Conservation (phyloP, 2,797 vertebrate genomes). For the Gadopsis marmoratus region DNA sequence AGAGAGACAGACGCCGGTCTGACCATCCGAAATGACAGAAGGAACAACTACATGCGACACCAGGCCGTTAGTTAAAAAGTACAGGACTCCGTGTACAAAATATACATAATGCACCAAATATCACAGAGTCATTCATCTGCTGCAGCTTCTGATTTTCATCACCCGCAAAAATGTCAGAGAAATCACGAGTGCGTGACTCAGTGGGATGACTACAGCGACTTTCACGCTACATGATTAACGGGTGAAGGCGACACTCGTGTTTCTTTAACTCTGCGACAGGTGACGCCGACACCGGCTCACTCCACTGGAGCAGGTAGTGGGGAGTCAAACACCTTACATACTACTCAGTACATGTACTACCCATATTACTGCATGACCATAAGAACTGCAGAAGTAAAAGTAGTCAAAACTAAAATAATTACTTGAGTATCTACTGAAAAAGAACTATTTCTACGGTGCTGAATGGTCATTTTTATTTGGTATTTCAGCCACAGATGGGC, state of each 20-base stretch:
- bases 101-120: background rate
- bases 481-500: no score
- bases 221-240: background rate
- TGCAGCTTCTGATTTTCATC: background rate
- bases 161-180: constrained; percentile 7
- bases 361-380: no score
- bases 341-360: background rate
- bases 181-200: background rate
- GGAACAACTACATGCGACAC: background rate
- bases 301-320: background rate
- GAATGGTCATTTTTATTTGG: no score
- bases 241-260: background rate
- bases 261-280: background rate
- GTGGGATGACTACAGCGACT: background rate
- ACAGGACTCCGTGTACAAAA: no score
- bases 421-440: no score
- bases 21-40: no score
- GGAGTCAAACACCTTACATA: background rate
- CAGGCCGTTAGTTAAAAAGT: background rate
- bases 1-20: no score
- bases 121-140: background rate
- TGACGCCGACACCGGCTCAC: background rate
- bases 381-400: no score
- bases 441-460: no score
- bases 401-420: no score